A percentile compares a stretch with the other conserved stretches of the same genome.
Conservation (phyloP, 2,113 vertebrate genomes). For the Lepisosteus oculatus region DNA sequence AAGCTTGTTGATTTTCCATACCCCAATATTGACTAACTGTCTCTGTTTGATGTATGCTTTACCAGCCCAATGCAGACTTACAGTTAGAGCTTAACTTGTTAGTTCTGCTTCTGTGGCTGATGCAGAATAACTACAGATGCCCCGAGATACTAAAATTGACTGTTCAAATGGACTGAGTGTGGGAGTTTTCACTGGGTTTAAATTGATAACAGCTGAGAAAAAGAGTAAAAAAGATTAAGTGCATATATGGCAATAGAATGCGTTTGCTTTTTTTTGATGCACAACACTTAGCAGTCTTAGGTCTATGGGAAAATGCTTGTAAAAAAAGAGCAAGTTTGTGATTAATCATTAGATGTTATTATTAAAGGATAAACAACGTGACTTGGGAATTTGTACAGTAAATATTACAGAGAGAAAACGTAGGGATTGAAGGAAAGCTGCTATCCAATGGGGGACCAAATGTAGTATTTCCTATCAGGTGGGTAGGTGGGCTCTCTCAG, state of each 20-base stretch:
- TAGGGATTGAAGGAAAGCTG: conserved; percentile 63
- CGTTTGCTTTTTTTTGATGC: conserved; percentile 58
- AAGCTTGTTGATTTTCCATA: conserved; percentile 87
- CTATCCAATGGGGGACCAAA: background rate
- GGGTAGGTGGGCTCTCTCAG: too few relatives aligned
- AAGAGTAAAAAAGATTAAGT: conserved; percentile 72
- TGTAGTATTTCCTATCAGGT: background rate
- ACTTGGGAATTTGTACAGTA: conserved; percentile 58
- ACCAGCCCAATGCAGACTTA: conserved; percentile 82
- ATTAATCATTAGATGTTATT: conserved; percentile 65
- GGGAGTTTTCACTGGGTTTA: conserved; percentile 82
- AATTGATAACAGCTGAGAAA: conserved; percentile 85
- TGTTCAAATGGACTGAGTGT: conserved; percentile 81
- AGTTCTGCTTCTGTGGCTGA: conserved; percentile 89
- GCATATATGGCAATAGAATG: conserved; percentile 71
- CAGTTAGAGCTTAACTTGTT: conserved; percentile 94
- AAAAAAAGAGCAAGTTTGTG: conserved; percentile 61
- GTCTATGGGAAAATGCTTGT: conserved; percentile 67
- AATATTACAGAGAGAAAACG: conserved; percentile 60
- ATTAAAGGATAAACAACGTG: conserved; percentile 65
- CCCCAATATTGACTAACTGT: conserved; percentile 89
- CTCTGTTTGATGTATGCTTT: conserved; percentile 89
- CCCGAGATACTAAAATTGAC: conserved; percentile 91
- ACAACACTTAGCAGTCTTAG: conserved; percentile 55
- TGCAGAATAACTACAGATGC: conserved; percentile 84